Conservation (phyloP, 2,797 vertebrate species). For the Phyllotis vaccarum region DNA sequence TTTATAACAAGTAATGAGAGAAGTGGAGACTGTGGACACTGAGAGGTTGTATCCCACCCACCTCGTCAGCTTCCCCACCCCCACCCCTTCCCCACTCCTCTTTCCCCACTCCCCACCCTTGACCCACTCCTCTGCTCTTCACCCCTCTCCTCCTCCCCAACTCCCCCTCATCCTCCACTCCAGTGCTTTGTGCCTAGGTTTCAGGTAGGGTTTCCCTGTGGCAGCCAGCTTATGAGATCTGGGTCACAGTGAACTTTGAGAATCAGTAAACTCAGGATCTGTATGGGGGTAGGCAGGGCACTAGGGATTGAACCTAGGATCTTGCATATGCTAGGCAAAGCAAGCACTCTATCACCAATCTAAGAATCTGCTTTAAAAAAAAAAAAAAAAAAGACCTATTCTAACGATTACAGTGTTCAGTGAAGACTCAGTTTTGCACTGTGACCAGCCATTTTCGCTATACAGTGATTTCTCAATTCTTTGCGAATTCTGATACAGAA, state of each 20-base stretch:
- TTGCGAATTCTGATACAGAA: neutral
- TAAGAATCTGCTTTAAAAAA: neutral
- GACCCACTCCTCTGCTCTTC: no score
- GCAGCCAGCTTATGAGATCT: neutral
- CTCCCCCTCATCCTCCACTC: neutral
- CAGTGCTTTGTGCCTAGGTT: neutral
- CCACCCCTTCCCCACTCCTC: no score
- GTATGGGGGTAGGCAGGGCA: no score
- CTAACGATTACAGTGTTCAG: neutral
- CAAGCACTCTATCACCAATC: neutral
- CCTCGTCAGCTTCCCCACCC: neutral
- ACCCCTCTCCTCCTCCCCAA: no score
- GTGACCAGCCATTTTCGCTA: neutral
- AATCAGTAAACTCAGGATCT: neutral
- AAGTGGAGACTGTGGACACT: accelerated
- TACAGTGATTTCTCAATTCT: neutral
- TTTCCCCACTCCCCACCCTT: neutral
- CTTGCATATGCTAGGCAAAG: neutral
- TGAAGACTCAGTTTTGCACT: neutral
- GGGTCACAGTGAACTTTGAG: neutral
- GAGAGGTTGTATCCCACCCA: neutral
- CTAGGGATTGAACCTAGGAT: neutral
- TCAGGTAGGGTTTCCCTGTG: neutral
- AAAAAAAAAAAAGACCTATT: neutral
- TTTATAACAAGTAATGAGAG: neutral